Evolutionary conservation across 2,113 vertebrate genomes (phyloP), one percentile per base, ranked within the genome.

Genomic region (Malurus elegans): DNA sequence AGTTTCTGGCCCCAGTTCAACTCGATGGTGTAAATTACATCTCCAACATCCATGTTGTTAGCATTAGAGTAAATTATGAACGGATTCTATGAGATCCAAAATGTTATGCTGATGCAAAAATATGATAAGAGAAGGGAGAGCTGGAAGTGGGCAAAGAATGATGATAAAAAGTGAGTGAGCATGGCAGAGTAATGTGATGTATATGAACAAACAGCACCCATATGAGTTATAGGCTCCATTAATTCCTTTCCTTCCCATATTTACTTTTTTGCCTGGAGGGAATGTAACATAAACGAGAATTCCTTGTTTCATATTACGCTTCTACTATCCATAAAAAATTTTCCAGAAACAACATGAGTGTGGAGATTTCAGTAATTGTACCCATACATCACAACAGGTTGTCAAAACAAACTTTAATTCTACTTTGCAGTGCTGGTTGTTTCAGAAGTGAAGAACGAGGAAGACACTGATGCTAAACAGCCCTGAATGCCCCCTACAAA

Each of bases 221-320:
- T 44, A 62, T 67, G 88, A 95, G 47, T 90, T 95, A 92, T 24
- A 78, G 90, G 70, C 75, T 88, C 94, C 88, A 94, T 92, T 94
- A 93, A 93, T 88, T 86, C 32, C 31, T 88, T 80, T 94, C 79
- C 79, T 86, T 84, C 79, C 60, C 38, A 38, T 65, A 88, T 66
- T 92, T 92, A 53, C 81, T 88, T 79, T 88, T 79, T 66, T 82
- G 88, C 94, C 91, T 56, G 51, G 47, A 86, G 90, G 92, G 54
- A 90, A 83, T n/a, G 36, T 19, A 95, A 82, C 31, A 75, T 56
- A 93, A 79, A 79, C 78, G 66, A 88, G 54, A 96, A 93, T 70
- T 95, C 87, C 78, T 86, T 62, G 50, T 13, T 95, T 96, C 66
- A 83, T 58, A 82, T 90, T 93, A 86, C 64, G 60, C 47, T 79